phyloP scores from a whole-genome alignment of 2,797 vertebrate species.

The Miichthys miiuy region DNA sequence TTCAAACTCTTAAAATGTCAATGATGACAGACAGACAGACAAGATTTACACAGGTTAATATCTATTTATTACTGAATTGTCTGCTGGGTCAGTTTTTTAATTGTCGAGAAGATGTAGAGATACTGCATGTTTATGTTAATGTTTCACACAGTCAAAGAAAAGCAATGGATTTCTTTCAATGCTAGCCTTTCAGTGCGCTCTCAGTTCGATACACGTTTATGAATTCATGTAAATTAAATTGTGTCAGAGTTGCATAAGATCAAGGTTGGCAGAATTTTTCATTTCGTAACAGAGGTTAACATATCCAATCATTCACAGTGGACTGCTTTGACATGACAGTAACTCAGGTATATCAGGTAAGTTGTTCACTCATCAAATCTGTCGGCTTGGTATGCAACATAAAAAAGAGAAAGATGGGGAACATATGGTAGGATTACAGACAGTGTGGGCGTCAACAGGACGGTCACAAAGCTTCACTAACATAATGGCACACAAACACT shows the following conservation, averaged over 20 bases:
- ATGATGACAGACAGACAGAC: no score
- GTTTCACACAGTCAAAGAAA: conserved; percentile 11
- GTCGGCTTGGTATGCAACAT: not conserved
- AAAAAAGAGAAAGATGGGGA: not conserved
- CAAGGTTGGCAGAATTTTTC: not conserved
- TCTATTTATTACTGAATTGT: not conserved
- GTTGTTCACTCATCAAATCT: not conserved
- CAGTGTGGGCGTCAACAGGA: conserved; percentile 49
- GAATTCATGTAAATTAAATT: conserved; percentile 12
- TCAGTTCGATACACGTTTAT: not conserved
- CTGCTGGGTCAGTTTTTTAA: not conserved
- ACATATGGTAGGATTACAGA: conserved; percentile 34
- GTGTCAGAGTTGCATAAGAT: conserved; percentile 3
- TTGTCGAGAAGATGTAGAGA: not conserved
- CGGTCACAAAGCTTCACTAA: conserved; percentile 26
- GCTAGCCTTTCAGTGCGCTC: not conserved
- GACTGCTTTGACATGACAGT: conserved; percentile 7
- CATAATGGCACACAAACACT: conserved; percentile 19
- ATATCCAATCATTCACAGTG: not conserved
- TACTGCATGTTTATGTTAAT: not conserved
- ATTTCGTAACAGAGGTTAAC: not conserved
- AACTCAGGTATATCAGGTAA: not conserved
- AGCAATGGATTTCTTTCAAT: not conserved
- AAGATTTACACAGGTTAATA: not conserved
- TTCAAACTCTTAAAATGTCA: no score